A percentile compares a stretch with the other conserved stretches of the same genome.
Evolutionary conservation across 2,113 vertebrate genomes (phyloP).

Genomic region (Eudorcas thomsonii): DNA sequence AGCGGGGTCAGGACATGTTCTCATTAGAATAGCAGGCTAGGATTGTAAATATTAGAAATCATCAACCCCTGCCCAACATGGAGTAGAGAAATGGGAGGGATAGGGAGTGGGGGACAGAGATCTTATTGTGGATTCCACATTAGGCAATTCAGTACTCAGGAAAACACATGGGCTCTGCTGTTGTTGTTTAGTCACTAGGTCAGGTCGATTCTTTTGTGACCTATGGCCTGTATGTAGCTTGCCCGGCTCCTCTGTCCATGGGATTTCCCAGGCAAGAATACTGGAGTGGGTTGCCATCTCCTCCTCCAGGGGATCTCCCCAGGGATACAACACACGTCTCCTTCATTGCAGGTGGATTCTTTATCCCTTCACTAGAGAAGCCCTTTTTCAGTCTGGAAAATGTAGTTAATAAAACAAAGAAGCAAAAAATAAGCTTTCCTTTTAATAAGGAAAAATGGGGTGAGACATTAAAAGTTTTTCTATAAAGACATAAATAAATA

Average conservation of each 20-base stretch:
- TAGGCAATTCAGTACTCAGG: not conserved
- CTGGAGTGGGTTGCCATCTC: not conserved
- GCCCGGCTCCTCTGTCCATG: not conserved
- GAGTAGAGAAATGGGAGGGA: not conserved
- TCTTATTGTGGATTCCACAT: not conserved
- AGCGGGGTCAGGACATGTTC: not conserved
- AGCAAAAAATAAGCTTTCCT: not conserved
- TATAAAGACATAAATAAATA: not conserved
- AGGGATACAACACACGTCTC: not conserved
- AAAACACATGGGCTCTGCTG: not conserved
- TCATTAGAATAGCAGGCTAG: not conserved
- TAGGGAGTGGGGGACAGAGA: accelerated
- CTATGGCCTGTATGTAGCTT: not conserved
- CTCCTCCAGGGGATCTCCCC: not conserved
- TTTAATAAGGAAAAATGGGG: not conserved
- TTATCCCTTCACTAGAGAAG: not conserved
- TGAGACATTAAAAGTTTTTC: not conserved
- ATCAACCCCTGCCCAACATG: not conserved
- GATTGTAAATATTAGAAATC: not conserved
- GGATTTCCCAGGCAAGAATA: not conserved
- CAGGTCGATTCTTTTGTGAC: not conserved
- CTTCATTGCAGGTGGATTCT: not conserved
- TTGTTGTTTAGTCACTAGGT: not conserved
- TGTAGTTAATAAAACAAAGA: not conserved
- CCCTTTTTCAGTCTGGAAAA: not conserved